These are phyloP conservation scores for Matsumyia berberina DNA, from an alignment of 2,888 invertebrate genomes.

Conservation along the genomic window DNA sequence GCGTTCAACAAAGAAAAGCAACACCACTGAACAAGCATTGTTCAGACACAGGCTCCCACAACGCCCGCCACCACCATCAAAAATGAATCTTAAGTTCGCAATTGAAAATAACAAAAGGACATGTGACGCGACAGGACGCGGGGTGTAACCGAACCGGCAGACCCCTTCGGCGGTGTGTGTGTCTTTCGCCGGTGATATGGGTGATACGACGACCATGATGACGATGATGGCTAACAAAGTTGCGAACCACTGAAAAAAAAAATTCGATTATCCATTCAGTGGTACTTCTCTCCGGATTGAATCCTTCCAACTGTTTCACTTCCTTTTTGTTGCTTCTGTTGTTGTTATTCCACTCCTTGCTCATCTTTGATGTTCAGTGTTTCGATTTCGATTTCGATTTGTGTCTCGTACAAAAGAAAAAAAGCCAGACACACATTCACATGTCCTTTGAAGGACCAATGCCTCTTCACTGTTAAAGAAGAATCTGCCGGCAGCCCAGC, in stretches of 20 bases:
- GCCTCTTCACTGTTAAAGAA: background rate
- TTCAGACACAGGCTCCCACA: slow-evolving; percentile 10
- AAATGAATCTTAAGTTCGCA: slow-evolving; percentile 71
- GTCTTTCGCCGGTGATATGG: slow-evolving; percentile 30
- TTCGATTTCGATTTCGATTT: slow-evolving; percentile 66
- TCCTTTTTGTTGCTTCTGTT: slow-evolving; percentile 33
- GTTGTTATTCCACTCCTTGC: slow-evolving; percentile 22
- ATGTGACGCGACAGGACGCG: slow-evolving; percentile 39
- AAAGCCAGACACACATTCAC: slow-evolving; percentile 55
- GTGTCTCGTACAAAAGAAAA: slow-evolving; percentile 35
- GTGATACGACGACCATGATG: slow-evolving; percentile 49
- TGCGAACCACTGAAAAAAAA: slow-evolving; percentile 58
- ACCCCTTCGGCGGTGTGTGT: background rate
- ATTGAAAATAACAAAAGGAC: slow-evolving; percentile 73
- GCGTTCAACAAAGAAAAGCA: slow-evolving; percentile 62
- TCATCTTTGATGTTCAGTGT: slow-evolving; percentile 59
- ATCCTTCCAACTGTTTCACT: slow-evolving; percentile 50
- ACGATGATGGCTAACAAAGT: slow-evolving; percentile 71
- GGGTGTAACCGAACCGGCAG: background rate
- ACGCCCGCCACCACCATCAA: slow-evolving; percentile 29
- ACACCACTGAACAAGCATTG: slow-evolving; percentile 38
- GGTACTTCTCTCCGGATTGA: slow-evolving; percentile 50
- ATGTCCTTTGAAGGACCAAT: slow-evolving; percentile 59
- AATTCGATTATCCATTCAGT: slow-evolving; percentile 72
- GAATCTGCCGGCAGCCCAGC: slow-evolving; percentile 6